Evolutionary conservation across 2,797 vertebrate genomes (phyloP).

Genomic region (Falco peregrinus): DNA sequence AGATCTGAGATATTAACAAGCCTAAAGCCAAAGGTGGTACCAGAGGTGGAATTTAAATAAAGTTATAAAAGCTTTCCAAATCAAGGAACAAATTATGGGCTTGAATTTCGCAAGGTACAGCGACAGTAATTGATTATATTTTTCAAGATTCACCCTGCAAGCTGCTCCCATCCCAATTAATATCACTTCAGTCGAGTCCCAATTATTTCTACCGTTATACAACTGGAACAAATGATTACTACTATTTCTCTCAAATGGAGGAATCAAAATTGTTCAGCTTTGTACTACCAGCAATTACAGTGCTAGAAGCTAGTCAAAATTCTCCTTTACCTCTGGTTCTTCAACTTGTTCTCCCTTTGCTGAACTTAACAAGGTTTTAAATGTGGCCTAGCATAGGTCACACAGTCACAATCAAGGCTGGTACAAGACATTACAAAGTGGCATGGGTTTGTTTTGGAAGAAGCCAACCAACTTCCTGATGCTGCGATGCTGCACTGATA

Average conservation of each 20-base stretch:
- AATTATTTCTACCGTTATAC: not conserved
- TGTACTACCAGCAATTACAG: not conserved
- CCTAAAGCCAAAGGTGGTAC: not conserved
- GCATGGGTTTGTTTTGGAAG: not conserved
- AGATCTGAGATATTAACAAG: constrained; percentile 4
- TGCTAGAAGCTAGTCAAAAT: not conserved
- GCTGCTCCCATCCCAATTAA: constrained; percentile 25
- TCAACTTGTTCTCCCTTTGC: not conserved
- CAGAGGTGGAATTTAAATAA: constrained; percentile 19
- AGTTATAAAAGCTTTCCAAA: constrained; percentile 29
- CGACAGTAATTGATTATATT: constrained; percentile 46
- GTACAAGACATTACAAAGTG: not conserved
- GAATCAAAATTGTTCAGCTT: not conserved
- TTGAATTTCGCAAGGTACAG: not conserved
- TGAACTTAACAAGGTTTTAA: not conserved
- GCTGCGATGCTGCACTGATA: not conserved
- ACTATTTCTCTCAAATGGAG: not conserved
- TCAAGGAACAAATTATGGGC: constrained; percentile 1
- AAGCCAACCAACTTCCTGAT: not conserved
- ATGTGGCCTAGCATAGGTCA: not conserved
- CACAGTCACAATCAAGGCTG: not conserved
- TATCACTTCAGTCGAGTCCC: constrained; percentile 10
- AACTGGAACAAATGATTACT: not conserved
- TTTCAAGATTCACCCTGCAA: constrained; percentile 24
- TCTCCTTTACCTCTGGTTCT: not conserved